Base-by-base conservation (phyloP, 2,888 invertebrate genomes). In the Calameuta pallipes region DNA sequence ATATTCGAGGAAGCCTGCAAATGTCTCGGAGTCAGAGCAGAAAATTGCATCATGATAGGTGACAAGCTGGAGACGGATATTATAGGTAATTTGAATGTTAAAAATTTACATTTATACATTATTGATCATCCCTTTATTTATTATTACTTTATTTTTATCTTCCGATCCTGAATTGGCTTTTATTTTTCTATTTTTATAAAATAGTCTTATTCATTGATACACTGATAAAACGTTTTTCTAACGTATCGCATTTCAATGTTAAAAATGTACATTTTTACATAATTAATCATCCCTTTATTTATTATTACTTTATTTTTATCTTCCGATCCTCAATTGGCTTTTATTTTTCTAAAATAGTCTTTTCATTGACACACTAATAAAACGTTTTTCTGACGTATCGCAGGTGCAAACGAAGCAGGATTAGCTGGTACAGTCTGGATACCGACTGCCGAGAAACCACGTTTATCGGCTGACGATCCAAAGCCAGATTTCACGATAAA, bases 11-110 rank as follows among this genome's bases (percentile, higher is more conserved):
- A 96, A 86, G 97, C 97, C 41, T 97, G 96, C 92, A 94, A 94
- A 88, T 93, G 94, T 89, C 94, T 97, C 79, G 94, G 94, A 82
- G 96, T 97, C 33, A 93, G 95, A 89, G 96, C 97, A 1, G 92
- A 94, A 78, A 94, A 95, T 84, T 97, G 97, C 92, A 93, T 96
- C 86, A 97, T 97, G 97, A 95, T 97, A 87, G 97, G 97, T 74
- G 97, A 97, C 90, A 97, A 96, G 90, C 92, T 97, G 84, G 97
- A 97, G 91, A 97, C 97, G 69, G 97, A 97, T 91, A 97, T 97
- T 87, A 94, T 95, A 79, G 91, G 91, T 91, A 86, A 79, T 80
- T 74, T 37, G n/a, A 70, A 23, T 79, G 69, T 11, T 15, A 34
- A 15, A n/a, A 9, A 76, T 37, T 23, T 2, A 74, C 2, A 9